Evolutionary conservation across 2,888 invertebrate genomes (phyloP).

Genomic region (Cerceris rybyensis): DNA sequence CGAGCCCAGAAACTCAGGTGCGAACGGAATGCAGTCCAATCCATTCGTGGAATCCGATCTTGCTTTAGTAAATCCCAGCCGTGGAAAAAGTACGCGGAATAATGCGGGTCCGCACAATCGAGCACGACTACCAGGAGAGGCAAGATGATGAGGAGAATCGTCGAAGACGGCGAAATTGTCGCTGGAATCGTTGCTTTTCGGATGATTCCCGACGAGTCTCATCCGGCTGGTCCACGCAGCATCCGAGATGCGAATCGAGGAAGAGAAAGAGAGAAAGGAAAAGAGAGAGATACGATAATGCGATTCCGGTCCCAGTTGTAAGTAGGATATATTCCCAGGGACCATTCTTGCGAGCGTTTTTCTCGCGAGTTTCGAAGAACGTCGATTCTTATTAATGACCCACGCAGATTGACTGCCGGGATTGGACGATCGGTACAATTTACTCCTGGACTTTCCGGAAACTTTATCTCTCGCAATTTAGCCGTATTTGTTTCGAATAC

Average conservation of each 20-base stretch:
- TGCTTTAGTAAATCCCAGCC: constrained; percentile 75
- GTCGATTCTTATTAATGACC: constrained; percentile 35
- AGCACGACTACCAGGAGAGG: constrained; percentile 12
- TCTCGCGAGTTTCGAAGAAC: constrained; percentile 7
- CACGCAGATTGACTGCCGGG: constrained; percentile 24
- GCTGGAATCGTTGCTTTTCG: constrained; percentile 59
- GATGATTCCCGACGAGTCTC: constrained; percentile 37
- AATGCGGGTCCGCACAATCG: constrained; percentile 68
- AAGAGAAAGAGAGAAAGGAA: neutral
- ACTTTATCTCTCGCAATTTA: no score
- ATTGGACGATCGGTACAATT: neutral
- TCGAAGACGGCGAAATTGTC: constrained; percentile 67
- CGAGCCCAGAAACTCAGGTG: constrained; percentile 76
- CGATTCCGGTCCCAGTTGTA: constrained; percentile 49
- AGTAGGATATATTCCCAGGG: constrained; percentile 31
- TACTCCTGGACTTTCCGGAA: no score
- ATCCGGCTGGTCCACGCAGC: neutral
- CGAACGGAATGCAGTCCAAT: constrained; percentile 81
- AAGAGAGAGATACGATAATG: constrained; percentile 47
- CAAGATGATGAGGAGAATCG: constrained; percentile 48
- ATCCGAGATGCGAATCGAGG: constrained; percentile 1
- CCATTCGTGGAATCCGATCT: constrained; percentile 80
- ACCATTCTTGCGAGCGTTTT: constrained; percentile 35
- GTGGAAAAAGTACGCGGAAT: constrained; percentile 77
- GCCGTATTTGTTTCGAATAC: no score